Conservation (phyloP, 2,113 vertebrate species). For the Illadopsis cleaveri region DNA sequence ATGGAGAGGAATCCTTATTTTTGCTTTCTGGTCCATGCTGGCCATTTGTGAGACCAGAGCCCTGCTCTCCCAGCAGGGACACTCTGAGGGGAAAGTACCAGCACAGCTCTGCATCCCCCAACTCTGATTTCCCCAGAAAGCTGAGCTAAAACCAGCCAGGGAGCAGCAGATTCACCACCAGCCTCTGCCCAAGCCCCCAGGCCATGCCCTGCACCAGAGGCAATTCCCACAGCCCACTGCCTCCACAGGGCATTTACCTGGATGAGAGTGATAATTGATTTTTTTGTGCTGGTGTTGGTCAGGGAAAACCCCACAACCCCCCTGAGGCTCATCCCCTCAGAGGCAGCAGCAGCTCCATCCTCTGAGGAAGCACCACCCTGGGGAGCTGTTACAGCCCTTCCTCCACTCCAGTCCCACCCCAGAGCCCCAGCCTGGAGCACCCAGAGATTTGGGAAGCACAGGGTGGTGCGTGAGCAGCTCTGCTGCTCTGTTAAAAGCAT, state of each 20-base stretch:
- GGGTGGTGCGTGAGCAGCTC: fast-evolving
- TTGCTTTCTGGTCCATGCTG: not conserved
- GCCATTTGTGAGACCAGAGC: fast-evolving
- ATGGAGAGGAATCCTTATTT: not conserved
- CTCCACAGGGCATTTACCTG: fast-evolving
- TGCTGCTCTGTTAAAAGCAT: not conserved
- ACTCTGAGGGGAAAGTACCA: fast-evolving
- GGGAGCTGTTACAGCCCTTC: not conserved
- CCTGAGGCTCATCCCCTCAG: not conserved
- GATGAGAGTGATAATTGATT: fast-evolving
- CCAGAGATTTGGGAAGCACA: not conserved
- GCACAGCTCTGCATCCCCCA: not conserved
- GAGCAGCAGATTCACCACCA: not conserved
- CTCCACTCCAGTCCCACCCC: not conserved
- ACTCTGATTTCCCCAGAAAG: not conserved
- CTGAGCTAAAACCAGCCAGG: not conserved
- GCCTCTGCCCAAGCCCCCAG: not conserved
- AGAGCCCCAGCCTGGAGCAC: not conserved
- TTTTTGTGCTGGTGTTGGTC: not conserved
- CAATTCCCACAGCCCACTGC: not conserved
- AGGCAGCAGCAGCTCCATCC: not conserved
- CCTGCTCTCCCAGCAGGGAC: not conserved
- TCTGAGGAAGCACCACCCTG: not conserved
- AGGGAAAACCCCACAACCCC: not conserved
- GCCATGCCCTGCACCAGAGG: not conserved